phyloP scores from a whole-genome alignment of 1,140 invertebrate species.

The Periplaneta americana region DNA sequence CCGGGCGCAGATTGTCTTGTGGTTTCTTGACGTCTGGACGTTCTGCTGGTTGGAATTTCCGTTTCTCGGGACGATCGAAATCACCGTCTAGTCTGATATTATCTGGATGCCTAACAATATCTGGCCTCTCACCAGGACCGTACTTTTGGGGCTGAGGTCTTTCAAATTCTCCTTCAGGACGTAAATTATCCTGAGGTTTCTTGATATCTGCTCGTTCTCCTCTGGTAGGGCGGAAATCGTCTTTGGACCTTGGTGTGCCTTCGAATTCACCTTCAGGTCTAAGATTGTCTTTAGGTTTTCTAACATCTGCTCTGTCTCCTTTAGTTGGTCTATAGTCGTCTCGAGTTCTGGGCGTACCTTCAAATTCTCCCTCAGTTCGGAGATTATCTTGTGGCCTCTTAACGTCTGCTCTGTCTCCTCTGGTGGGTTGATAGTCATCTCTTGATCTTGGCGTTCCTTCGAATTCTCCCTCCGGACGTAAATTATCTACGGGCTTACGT shows the following conservation, averaged over 20 bases:
- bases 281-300: constrained; percentile 38
- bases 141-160: constrained; percentile 25
- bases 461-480: constrained; percentile 42
- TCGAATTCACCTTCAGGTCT: constrained; percentile 21
- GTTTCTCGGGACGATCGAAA: constrained; percentile 29
- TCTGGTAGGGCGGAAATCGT: constrained; percentile 31
- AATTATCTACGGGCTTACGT: constrained; percentile 51
- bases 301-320: not conserved
- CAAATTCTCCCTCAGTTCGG: constrained; percentile 26
- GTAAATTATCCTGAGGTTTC: constrained; percentile 46
- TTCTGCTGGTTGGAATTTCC: constrained; percentile 27
- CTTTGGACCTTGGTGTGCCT: constrained; percentile 40
- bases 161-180: constrained; percentile 54
- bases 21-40: constrained; percentile 32
- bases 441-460: constrained; percentile 25
- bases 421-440: constrained; percentile 31
- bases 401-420: constrained; percentile 38
- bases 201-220: constrained; percentile 40
- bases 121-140: constrained; percentile 34
- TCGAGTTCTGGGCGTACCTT: constrained; percentile 24
- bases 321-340: constrained; percentile 20
- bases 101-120: constrained; percentile 42
- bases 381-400: constrained; percentile 32
- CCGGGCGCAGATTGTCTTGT: constrained; percentile 39
- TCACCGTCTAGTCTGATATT: constrained; percentile 48